Evolutionary conservation across 1,140 invertebrate species (phyloP).

Genomic region (Andrena cerasifolii): DNA sequence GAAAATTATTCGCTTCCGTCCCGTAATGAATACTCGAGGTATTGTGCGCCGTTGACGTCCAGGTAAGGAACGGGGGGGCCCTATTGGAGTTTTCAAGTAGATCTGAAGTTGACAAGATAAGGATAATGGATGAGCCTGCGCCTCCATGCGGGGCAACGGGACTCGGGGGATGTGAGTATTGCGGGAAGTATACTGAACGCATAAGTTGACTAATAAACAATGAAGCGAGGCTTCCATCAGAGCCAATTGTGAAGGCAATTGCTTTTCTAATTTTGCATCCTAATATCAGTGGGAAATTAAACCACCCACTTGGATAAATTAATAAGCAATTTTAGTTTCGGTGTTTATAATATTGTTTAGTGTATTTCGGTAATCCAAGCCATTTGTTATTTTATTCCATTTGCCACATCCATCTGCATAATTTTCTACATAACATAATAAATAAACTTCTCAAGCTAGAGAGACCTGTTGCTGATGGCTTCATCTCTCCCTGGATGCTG

Average conservation of each 20-base stretch:
- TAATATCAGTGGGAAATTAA: background rate
- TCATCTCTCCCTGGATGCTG: no score
- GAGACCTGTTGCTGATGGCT: no score
- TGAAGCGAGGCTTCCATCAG: background rate
- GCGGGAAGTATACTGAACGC: background rate
- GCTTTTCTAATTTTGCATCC: background rate
- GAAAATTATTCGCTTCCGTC: slow-evolving; percentile 35
- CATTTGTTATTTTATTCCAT: no score
- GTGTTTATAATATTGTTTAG: no score
- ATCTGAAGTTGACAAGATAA: slow-evolving; percentile 25
- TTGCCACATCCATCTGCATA: no score
- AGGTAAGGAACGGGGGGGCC: slow-evolving; percentile 22
- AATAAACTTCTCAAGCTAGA: no score
- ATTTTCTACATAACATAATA: no score
- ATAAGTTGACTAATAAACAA: background rate
- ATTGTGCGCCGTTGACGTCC: slow-evolving; percentile 31
- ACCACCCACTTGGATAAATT: background rate
- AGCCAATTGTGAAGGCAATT: background rate
- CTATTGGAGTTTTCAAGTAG: slow-evolving; percentile 24
- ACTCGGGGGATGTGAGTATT: background rate
- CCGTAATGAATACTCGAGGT: slow-evolving; percentile 23
- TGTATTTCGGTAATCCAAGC: no score
- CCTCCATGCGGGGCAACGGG: background rate
- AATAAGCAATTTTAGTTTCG: no score
- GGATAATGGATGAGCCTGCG: slow-evolving; percentile 15